Base-by-base conservation (phyloP, 1,140 invertebrate genomes). In the Cyrtorhinus lividipennis region DNA sequence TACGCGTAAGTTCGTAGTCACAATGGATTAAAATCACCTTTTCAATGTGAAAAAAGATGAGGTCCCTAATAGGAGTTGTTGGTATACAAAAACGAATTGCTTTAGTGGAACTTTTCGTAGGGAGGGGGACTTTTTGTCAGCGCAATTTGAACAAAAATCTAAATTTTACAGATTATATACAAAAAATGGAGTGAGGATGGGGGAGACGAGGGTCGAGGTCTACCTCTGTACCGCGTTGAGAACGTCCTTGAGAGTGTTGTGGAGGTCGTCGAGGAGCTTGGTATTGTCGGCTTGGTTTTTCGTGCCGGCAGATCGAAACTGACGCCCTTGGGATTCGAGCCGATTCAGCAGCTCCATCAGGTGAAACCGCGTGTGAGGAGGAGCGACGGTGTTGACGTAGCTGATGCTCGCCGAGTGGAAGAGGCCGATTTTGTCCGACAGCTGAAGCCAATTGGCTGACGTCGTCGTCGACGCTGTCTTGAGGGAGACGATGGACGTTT, bases 361-460 rank as follows among this genome's bases (percentile, higher is more conserved):
- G 67, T 92, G 89, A 72, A 95, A 92, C 62, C 92, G 85, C 24
- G 87, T 83, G 70, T 91, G 89, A 18, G 91, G 87, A 20, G 90
- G 83, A 65, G 91, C 85, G 1, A 86, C 81, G 27, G 76, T 77
- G 64, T 87, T 85, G 0, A 81, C 79, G 61, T 87, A 85, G 45
- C 81, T 81, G 44, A 81, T 76, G 72, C 89, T 92, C 63, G 86
- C 84, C 1, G 82, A 81, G 68, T 90, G 86, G 45, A 92, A 77
- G 48, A 86, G 74, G 45, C 86, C 85, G 10, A 91, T 81, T 70
- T 90, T 90, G 70, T 92, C 88, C 1, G 87, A 89, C 1, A 91
- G 76, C 69, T 91, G 88, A n/a, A 91, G 76, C 79, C 87, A 90
- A 66, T 79, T 82, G 0, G 82, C 78, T 59, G 83, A 80, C 0